A percentile compares a stretch with the other conserved stretches of the same genome.
These are phyloP conservation scores for Cynocephalus volans DNA, from an alignment of 2,113 vertebrate genomes.

Conservation along the genomic window DNA sequence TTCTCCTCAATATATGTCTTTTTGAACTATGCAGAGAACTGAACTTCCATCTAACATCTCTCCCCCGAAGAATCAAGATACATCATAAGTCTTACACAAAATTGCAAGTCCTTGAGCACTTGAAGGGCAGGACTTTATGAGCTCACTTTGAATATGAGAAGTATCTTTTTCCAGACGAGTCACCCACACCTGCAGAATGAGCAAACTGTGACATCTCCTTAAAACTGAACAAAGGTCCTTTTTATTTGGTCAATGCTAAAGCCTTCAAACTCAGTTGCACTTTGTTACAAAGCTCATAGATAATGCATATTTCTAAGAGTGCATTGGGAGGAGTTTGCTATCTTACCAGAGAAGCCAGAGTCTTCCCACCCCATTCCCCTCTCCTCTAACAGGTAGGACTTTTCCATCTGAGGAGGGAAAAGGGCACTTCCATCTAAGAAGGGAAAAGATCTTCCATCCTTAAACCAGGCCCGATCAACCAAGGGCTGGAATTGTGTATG, in stretches of 20 bases:
- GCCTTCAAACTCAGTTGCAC: too few relatives aligned
- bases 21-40: neutral
- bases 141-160: too few relatives aligned
- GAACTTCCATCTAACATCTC: slow-evolving; percentile 58
- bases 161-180: too few relatives aligned
- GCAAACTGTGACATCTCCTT: too few relatives aligned
- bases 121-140: too few relatives aligned
- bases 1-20: slow-evolving; percentile 4
- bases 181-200: too few relatives aligned
- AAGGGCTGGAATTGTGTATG: neutral
- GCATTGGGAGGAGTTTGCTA: neutral
- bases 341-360: neutral
- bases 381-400: neutral
- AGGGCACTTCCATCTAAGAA: too few relatives aligned
- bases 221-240: too few relatives aligned
- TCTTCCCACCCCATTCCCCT: neutral
- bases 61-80: slow-evolving; percentile 41
- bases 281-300: too few relatives aligned
- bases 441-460: neutral
- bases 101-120: slow-evolving; percentile 20
- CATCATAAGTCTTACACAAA: slow-evolving; percentile 61
- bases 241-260: too few relatives aligned
- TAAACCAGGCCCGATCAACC: neutral
- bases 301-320: too few relatives aligned
- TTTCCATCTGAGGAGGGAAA: neutral